These are phyloP conservation scores for Frieseomelitta varia DNA, from an alignment of 1,140 invertebrate species.

Conservation along the genomic window DNA sequence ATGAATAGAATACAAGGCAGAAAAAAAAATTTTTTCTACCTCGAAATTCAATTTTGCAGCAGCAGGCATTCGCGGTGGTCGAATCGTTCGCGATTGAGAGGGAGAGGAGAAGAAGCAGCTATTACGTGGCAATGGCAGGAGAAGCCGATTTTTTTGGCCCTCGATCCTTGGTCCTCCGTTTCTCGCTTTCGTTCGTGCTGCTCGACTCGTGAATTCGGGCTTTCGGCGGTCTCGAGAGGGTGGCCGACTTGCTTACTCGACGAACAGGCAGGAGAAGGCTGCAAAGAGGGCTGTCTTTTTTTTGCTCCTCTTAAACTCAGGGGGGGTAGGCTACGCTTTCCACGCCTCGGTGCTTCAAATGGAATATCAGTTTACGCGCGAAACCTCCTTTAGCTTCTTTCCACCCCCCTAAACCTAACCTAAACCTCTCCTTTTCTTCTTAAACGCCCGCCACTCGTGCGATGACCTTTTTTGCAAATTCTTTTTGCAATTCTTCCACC, in stretches of 20 bases:
- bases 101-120: conserved; percentile 3
- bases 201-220: conserved; percentile 49
- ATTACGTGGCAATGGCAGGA: background rate
- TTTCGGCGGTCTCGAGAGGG: conserved; percentile 28
- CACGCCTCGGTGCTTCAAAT: conserved; percentile 55
- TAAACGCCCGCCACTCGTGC: conserved; percentile 40
- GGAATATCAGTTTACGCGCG: conserved; percentile 65
- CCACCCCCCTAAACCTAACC: no score
- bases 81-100: background rate
- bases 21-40: no score
- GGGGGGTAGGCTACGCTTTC: conserved; percentile 44
- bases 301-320: conserved; percentile 55
- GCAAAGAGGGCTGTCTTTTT: conserved; percentile 38
- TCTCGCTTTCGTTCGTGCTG: conserved; percentile 22
- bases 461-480: conserved; percentile 47
- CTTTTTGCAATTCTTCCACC: conserved; percentile 43
- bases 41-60: no score
- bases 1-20: no score
- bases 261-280: conserved; percentile 24
- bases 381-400: conserved; percentile 48
- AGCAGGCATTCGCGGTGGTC: background rate
- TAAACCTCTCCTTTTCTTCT: conserved; percentile 41
- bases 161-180: background rate
- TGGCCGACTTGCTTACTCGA: conserved; percentile 54
- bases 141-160: conserved; percentile 32